Percentiles rank a stretch among this genome's conserved stretches.
phyloP scores from a whole-genome alignment of 2,888 invertebrate genomes.

The Aporophyla lueneburgensis region DNA sequence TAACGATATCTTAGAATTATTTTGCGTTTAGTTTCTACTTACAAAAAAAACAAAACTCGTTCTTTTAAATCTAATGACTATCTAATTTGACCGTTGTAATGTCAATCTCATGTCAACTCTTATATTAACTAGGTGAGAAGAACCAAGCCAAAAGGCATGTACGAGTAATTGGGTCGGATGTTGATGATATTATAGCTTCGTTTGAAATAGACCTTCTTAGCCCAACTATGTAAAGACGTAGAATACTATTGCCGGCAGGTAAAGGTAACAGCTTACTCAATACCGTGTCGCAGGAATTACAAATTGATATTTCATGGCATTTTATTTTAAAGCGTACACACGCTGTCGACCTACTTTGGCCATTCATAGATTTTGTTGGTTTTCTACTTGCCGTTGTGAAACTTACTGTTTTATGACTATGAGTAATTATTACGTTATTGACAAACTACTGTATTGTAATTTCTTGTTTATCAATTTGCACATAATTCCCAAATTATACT shows the following conservation, averaged over 20 bases:
- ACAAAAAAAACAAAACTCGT: too few species aligned
- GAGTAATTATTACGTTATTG: conserved; percentile 18
- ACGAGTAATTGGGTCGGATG: too few species aligned
- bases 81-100: too few species aligned
- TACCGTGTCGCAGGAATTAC: conserved; percentile 52
- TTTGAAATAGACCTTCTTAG: conserved; percentile 13
- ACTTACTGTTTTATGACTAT: conserved; percentile 2
- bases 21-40: too few species aligned
- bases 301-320: conserved; percentile 60
- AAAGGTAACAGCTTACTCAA: conserved; percentile 57
- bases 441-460: background rate
- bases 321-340: conserved; percentile 49
- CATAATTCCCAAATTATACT: background rate
- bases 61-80: too few species aligned
- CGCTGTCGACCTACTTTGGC: conserved; percentile 33
- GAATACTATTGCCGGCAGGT: conserved; percentile 1
- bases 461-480: background rate
- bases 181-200: background rate
- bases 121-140: too few species aligned
- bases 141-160: background rate
- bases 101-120: too few species aligned
- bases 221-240: background rate
- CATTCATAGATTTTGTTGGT: conserved; percentile 31
- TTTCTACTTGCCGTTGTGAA: conserved; percentile 40
- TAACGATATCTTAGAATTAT: too few species aligned